phyloP scores from a whole-genome alignment of 2,113 vertebrate genomes.

The Oxyura jamaicensis region DNA sequence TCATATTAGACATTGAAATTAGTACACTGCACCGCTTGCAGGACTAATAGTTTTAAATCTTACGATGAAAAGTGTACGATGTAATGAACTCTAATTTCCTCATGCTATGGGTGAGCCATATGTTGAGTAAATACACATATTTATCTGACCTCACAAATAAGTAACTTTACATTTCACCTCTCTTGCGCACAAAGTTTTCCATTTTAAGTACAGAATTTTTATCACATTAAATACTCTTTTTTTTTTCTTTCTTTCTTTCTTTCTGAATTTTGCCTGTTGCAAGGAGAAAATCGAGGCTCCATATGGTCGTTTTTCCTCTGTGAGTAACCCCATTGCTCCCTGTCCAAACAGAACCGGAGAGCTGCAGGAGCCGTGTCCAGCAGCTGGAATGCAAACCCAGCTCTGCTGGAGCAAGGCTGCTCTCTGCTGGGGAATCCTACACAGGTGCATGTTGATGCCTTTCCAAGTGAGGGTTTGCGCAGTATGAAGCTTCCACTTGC shows the following conservation, averaged over 20 bases:
- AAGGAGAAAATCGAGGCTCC: no score
- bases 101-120: neutral
- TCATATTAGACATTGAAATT: fast-evolving
- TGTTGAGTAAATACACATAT: no score
- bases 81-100: neutral
- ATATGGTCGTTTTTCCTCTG: fast-evolving
- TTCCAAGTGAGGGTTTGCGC: neutral
- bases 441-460: neutral
- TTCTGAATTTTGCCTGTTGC: no score
- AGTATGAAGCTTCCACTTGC: neutral
- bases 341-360: fast-evolving
- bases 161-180: neutral
- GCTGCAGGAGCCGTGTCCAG: fast-evolving
- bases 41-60: neutral
- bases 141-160: no score
- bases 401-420: slow-evolving; percentile 28
- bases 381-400: fast-evolving
- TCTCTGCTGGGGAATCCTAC: slow-evolving; percentile 9
- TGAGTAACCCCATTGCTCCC: neutral
- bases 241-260: fast-evolving
- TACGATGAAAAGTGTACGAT: neutral
- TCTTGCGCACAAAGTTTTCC: neutral
- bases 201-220: fast-evolving
- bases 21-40: neutral
- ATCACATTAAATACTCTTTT: neutral